Percentiles rank a stretch among this genome's conserved stretches.
Conservation (phyloP, 2,797 vertebrate genomes). For the Phalloptychus januarius region DNA sequence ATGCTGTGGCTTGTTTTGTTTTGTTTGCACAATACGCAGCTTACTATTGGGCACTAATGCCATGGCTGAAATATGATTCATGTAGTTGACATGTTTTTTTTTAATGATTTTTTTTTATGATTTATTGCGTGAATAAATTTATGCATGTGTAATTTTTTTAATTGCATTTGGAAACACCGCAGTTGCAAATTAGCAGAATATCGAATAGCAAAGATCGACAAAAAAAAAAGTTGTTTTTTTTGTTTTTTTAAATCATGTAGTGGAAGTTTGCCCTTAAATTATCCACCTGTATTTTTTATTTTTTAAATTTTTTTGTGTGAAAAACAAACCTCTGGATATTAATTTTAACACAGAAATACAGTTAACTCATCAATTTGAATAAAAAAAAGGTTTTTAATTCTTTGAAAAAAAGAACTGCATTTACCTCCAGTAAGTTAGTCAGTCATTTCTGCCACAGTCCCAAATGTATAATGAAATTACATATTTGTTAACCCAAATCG, state of each 20-base stretch:
- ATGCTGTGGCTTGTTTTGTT: too few relatives aligned
- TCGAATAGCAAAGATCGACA: too few relatives aligned
- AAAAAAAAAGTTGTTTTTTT: background rate
- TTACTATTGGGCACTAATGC: too few relatives aligned
- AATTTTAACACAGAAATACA: background rate
- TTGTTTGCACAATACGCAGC: too few relatives aligned
- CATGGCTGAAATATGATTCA: too few relatives aligned
- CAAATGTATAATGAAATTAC: constrained; percentile 2
- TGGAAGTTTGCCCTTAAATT: background rate
- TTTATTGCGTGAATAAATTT: too few relatives aligned
- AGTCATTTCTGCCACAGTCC: background rate
- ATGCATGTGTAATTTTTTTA: too few relatives aligned
- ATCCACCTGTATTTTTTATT: background rate
- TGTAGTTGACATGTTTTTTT: too few relatives aligned
- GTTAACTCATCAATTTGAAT: background rate
- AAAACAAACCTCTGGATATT: background rate
- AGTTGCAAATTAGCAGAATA: too few relatives aligned
- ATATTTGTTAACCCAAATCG: background rate
- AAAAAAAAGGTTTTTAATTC: background rate
- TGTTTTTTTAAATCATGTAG: background rate
- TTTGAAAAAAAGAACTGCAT: background rate
- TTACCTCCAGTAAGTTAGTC: background rate
- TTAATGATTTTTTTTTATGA: too few relatives aligned
- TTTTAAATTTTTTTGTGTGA: background rate
- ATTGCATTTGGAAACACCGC: too few relatives aligned